Percentiles rank a stretch among this genome's conserved stretches.
phyloP scores from a whole-genome alignment of 2,113 vertebrate species.

The Toxotes chatareus region DNA sequence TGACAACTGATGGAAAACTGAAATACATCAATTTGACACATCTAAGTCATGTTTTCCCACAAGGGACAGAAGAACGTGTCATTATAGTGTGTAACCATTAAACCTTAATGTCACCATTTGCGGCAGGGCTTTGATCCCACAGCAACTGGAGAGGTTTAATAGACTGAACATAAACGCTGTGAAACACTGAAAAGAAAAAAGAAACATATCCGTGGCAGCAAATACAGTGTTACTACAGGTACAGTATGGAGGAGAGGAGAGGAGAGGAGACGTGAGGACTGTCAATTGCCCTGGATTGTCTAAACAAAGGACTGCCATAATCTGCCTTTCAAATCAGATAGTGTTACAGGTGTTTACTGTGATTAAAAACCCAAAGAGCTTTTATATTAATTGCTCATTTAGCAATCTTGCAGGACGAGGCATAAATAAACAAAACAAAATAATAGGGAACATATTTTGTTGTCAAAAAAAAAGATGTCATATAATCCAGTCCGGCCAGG shows the following conservation, averaged over 20 bases:
- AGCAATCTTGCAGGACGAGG: conserved; percentile 30
- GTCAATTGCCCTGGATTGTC: conserved; percentile 45
- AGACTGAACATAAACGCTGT: conserved; percentile 10
- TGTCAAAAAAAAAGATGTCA: conserved; percentile 33
- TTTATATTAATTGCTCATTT: conserved; percentile 65
- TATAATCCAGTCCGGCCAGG: conserved; percentile 51
- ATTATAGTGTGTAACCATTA: conserved; percentile 15
- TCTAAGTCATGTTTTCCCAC: conserved; percentile 13
- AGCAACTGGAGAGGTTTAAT: conserved; percentile 16
- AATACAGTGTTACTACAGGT: neutral
- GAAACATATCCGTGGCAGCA: neutral
- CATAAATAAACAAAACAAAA: conserved; percentile 29
- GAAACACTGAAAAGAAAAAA: neutral
- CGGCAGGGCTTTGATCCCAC: conserved; percentile 20
- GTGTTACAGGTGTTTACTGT: conserved; percentile 66
- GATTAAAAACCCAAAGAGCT: conserved; percentile 65
- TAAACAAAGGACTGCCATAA: conserved; percentile 71
- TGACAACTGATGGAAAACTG: conserved; percentile 16
- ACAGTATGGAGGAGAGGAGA: conserved; percentile 11
- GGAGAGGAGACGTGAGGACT: neutral
- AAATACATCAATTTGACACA: conserved; percentile 1
- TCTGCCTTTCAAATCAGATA: conserved; percentile 71
- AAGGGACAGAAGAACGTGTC: neutral
- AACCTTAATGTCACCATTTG: conserved; percentile 9
- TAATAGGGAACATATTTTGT: conserved; percentile 30